Conservation (phyloP, 1,140 invertebrate species). For the Teleogryllus occipitalis region DNA sequence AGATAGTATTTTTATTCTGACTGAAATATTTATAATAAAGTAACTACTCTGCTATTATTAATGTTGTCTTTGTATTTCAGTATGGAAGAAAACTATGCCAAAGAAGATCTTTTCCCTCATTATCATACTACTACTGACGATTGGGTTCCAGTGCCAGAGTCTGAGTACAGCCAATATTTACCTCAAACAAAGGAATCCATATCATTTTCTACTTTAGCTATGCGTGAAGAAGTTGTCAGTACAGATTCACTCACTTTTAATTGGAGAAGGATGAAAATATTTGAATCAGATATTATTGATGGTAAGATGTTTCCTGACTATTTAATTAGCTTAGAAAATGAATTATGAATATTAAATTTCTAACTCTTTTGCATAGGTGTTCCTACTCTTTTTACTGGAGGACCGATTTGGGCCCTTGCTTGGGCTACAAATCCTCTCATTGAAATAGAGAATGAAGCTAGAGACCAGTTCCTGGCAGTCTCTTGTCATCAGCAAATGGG, state of each 20-base stretch:
- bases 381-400: conserved; percentile 50
- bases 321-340: not conserved
- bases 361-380: conserved; percentile 17
- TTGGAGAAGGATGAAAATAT: conserved; percentile 4
- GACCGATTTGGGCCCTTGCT: conserved; percentile 46
- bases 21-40: too few species aligned
- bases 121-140: conserved; percentile 8
- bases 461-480: conserved; percentile 46
- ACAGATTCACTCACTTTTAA: not conserved
- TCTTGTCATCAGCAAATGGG: conserved; percentile 41
- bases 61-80: not conserved
- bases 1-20: too few species aligned
- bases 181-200: conserved; percentile 11
- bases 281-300: conserved; percentile 12
- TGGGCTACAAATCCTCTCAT: conserved; percentile 46
- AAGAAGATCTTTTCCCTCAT: not conserved
- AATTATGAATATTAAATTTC: not conserved
- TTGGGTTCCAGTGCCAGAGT: not conserved
- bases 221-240: not conserved
- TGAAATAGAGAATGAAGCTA: conserved; percentile 22
- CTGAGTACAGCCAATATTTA: not conserved
- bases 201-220: not conserved
- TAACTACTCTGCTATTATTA: not conserved
- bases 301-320: not conserved
- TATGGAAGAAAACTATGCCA: conserved; percentile 12